Evolutionary conservation across 2,888 invertebrate species (phyloP), one percentile per base, ranked within the genome.

Genomic region (Cynaeus angustus): DNA sequence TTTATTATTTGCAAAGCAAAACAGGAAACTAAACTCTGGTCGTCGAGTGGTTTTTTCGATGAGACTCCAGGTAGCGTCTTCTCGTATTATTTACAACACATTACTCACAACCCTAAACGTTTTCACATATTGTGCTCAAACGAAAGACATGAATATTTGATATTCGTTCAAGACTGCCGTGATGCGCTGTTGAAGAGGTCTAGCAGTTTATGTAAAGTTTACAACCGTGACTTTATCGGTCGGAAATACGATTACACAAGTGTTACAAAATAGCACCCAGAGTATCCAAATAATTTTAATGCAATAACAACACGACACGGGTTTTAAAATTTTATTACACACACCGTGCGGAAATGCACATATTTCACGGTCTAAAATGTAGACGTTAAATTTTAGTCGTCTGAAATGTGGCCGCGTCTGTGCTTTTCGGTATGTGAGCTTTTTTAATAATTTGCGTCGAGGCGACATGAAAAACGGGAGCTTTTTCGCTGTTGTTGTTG

Each of bases 211-310:
- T 71, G 68, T 66, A 67, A 66, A 71, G 21, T 71, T 68, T 71
- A 71, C 61, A 14, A 46, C 13, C 65, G 37, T 48, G 65, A 68
- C 46, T 69, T 71, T 69, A 69, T 71, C 66, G 61, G 59, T 13
- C 53, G 71, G 68, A 71, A 71, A 71, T 68, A 33, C 66, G 68
- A 53, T 69, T 71, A 69, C 66, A 62, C 64, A 52, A 68, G 65
- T 65, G 65, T 68, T 66, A 59, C 68, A 59, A 64, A 61, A 53
- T 68, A 68, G 59, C 65, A 38, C 33, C 52, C 12, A 45, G 43
- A 62, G 65, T 65, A 56, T 7, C 33, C 16, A 50, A 70, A 70
- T 62, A 66, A 66, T 70, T 62, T 66, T 62, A 68, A 64, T 56
- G 66, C 59, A 67, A 59, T 67, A 59, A 59, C 50, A 30, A 33